Percentiles rank a stretch among this genome's conserved stretches.
These are phyloP conservation scores for Pseudomugil gertrudae DNA, from an alignment of 2,797 vertebrate genomes.

Conservation along the genomic window DNA sequence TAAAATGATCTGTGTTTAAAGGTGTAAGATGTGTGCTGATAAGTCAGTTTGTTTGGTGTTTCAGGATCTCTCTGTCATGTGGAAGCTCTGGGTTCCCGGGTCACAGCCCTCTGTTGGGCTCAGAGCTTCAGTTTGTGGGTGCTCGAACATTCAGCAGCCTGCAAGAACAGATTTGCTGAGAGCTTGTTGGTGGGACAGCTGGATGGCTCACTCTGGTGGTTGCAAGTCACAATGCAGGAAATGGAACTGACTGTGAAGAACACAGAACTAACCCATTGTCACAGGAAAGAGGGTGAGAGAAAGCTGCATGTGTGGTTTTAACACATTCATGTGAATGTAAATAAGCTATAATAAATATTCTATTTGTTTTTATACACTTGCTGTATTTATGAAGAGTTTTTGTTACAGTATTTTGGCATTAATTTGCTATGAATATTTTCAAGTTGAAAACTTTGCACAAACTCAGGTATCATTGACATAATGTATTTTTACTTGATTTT, in stretches of 20 bases:
- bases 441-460: no score
- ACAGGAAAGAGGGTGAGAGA: conserved; percentile 78
- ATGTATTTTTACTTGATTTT: no score
- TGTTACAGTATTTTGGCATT: not conserved
- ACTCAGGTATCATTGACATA: no score
- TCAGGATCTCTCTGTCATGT: conserved; percentile 80
- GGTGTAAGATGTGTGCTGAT: not conserved
- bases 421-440: no score
- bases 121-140: conserved; percentile 73
- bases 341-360: not conserved
- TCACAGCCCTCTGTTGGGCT: conserved; percentile 83
- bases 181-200: conserved; percentile 81
- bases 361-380: not conserved
- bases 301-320: not conserved
- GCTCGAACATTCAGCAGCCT: conserved; percentile 54
- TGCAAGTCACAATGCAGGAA: conserved; percentile 79
- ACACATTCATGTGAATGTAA: not conserved
- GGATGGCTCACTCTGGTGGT: conserved; percentile 85
- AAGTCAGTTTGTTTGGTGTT: not conserved
- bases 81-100: conserved; percentile 79
- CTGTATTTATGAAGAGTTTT: not conserved
- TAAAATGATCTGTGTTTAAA: not conserved
- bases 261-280: conserved; percentile 78
- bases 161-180: conserved; percentile 67
- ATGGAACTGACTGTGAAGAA: conserved; percentile 70